Percentiles rank a stretch among this genome's conserved stretches.
phyloP scores from a whole-genome alignment of 2,113 vertebrate species.

The Megaleporinus macrocephalus region DNA sequence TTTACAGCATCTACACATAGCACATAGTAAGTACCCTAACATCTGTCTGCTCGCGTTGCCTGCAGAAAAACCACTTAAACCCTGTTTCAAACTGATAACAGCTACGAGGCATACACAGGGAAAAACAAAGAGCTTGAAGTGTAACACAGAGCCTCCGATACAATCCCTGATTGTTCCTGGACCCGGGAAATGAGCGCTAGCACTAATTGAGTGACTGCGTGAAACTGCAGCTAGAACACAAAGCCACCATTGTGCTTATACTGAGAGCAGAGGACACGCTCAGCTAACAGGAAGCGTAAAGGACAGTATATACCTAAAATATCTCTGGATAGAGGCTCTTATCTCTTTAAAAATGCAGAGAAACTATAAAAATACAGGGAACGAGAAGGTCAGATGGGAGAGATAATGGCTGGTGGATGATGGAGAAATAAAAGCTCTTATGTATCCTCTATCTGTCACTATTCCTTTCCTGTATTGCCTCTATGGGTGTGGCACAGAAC shows the following conservation, averaged over 20 bases:
- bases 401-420: background rate
- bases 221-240: constrained; percentile 42
- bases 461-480: constrained; percentile 49
- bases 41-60: background rate
- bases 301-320: background rate
- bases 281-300: constrained; percentile 3
- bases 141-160: background rate
- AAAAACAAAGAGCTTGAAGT: background rate
- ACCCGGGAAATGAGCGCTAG: constrained; percentile 15
- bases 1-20: background rate
- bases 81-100: constrained; percentile 1
- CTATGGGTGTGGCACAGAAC: constrained; percentile 67
- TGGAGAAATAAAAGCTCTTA: constrained; percentile 18
- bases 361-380: background rate
- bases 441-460: constrained; percentile 40
- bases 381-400: background rate
- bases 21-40: background rate
- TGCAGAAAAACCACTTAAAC: background rate
- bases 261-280: constrained; percentile 3
- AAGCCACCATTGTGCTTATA: constrained; percentile 50
- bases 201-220: constrained; percentile 51
- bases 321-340: background rate
- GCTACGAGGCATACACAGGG: background rate
- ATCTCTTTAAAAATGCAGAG: background rate
- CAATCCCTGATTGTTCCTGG: constrained; percentile 25